These are phyloP conservation scores for Rhinopomastus cyanomelas DNA, from an alignment of 2,113 vertebrate genomes.

Conservation along the genomic window DNA sequence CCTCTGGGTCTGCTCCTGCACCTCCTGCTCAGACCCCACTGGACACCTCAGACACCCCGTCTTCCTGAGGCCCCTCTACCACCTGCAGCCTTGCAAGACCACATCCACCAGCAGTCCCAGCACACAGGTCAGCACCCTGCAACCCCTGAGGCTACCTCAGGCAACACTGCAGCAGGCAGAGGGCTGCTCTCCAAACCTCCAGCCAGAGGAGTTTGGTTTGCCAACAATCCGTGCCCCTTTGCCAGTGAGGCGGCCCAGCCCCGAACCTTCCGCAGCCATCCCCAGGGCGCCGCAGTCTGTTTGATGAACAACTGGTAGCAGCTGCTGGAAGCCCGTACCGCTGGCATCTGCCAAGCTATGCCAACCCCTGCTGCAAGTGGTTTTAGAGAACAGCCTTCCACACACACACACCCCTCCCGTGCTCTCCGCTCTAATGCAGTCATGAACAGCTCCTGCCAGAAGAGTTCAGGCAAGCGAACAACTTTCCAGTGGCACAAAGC, in stretches of 20 bases:
- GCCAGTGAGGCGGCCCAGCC: not conserved
- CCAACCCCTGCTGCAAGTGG: not conserved
- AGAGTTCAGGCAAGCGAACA: not conserved
- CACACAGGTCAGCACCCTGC: slow-evolving; percentile 12
- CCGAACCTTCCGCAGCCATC: not conserved
- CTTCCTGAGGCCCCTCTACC: not conserved
- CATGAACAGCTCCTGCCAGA: not conserved
- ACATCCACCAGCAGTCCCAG: not conserved
- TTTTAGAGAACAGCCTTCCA: not conserved
- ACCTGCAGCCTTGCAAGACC: not conserved
- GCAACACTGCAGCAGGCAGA: slow-evolving; percentile 6
- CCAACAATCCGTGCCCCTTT: not conserved
- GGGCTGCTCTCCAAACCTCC: slow-evolving; percentile 1
- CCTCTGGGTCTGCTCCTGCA: not conserved
- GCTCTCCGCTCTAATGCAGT: rapidly evolving
- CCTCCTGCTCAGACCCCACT: not conserved
- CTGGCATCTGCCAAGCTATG: not conserved
- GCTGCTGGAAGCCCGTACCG: not conserved
- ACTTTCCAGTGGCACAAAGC: not conserved
- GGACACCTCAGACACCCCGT: rapidly evolving
- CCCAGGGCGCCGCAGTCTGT: no score
- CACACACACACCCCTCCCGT: rapidly evolving
- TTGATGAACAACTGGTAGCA: not conserved
- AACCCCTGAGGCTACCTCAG: not conserved
- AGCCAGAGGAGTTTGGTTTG: slow-evolving; percentile 24